These are phyloP conservation scores for Orthonychiurus folsomi DNA, from an alignment of 2,888 invertebrate genomes.

Conservation along the genomic window DNA sequence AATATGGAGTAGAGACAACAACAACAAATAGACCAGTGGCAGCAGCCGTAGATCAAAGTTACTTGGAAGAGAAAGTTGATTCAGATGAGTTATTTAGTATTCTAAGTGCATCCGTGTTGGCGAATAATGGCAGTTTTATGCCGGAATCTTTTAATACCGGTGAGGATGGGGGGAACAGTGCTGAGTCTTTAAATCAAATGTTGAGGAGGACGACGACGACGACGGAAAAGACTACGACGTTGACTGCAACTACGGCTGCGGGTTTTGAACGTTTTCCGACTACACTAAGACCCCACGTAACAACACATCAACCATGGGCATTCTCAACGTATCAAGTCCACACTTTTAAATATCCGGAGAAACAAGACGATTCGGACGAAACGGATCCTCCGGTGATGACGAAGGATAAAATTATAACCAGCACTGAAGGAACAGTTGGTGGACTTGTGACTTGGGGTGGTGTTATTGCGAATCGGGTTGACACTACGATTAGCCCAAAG, in stretches of 20 bases:
- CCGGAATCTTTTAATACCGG: background rate
- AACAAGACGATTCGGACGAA: slow-evolving; percentile 16
- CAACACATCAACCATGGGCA: slow-evolving; percentile 37
- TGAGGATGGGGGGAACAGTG: background rate
- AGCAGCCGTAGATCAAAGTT: too few species aligned
- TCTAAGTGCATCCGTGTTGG: background rate
- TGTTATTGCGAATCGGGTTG: slow-evolving; percentile 12
- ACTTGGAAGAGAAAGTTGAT: slow-evolving; percentile 14
- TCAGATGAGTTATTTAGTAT: slow-evolving; percentile 21
- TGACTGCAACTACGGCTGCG: too few species aligned
- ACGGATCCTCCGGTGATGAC: too few species aligned
- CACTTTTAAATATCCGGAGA: slow-evolving; percentile 34
- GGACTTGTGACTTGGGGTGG: slow-evolving; percentile 33
- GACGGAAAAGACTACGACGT: too few species aligned
- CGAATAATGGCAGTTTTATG: background rate
- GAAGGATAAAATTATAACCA: too few species aligned
- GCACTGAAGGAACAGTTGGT: slow-evolving; percentile 6
- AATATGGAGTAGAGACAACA: slow-evolving; percentile 4
- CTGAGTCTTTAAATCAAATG: background rate
- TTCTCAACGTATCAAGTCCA: slow-evolving; percentile 36
- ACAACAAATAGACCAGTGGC: too few species aligned
- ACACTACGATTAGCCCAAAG: background rate
- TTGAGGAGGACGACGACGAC: background rate
- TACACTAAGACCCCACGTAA: too few species aligned
- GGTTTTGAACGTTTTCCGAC: too few species aligned